Evolutionary conservation across 1,140 invertebrate genomes (phyloP).

Genomic region (Hyles euphorbiae): DNA sequence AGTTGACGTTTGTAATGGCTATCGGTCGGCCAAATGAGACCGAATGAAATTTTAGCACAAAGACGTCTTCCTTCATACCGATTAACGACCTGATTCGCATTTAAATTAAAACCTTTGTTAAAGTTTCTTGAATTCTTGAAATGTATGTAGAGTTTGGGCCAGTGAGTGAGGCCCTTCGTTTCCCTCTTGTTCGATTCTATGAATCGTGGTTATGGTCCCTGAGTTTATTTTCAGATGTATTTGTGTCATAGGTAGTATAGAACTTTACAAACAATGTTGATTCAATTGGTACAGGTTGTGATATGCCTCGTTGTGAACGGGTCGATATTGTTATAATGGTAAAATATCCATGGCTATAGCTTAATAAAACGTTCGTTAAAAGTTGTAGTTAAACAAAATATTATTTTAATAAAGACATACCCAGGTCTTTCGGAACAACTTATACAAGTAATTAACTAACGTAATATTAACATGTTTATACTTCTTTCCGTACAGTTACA

Average conservation of each 20-base stretch:
- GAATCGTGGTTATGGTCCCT: constrained; percentile 71
- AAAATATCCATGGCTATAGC: constrained; percentile 74
- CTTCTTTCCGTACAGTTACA: constrained; percentile 61
- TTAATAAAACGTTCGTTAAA: constrained; percentile 74
- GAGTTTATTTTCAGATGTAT: constrained; percentile 72
- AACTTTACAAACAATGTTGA: constrained; percentile 75
- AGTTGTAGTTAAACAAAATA: constrained; percentile 70
- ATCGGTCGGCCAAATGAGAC: constrained; percentile 33
- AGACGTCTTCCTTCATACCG: constrained; percentile 74
- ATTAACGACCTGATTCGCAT: constrained; percentile 67
- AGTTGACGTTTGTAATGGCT: constrained; percentile 45
- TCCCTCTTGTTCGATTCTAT: constrained; percentile 71
- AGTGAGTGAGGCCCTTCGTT: constrained; percentile 54
- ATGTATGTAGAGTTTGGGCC: constrained; percentile 67
- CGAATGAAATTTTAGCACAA: constrained; percentile 65
- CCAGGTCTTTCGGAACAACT: constrained; percentile 65
- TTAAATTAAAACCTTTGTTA: constrained; percentile 68
- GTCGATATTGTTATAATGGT: constrained; percentile 74
- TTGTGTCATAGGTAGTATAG: constrained; percentile 74
- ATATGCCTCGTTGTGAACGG: constrained; percentile 74
- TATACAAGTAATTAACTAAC: constrained; percentile 66
- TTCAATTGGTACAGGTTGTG: constrained; percentile 76
- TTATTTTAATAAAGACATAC: constrained; percentile 72
- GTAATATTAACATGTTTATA: constrained; percentile 64
- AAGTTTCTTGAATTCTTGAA: constrained; percentile 65